These are phyloP conservation scores for Drosophila vallismaia DNA, from an alignment of 2,888 invertebrate genomes.

Conservation along the genomic window DNA sequence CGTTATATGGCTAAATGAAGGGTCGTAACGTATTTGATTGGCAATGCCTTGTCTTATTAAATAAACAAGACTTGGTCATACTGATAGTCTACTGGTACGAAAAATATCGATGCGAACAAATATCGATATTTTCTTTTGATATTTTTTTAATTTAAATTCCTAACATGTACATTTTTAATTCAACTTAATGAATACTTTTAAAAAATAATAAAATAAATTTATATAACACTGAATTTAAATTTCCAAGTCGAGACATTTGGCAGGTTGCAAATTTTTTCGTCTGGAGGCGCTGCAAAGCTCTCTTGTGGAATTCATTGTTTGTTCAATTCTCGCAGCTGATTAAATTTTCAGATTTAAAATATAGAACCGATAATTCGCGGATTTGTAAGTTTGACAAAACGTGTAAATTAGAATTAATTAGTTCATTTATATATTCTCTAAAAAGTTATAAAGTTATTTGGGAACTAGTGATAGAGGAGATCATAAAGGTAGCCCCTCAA, in stretches of 20 bases:
- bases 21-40: neutral
- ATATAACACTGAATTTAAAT: neutral
- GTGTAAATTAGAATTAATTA: neutral
- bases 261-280: neutral
- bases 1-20: neutral
- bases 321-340: neutral
- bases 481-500: neutral
- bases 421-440: too few relatives aligned
- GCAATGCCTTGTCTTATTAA: neutral
- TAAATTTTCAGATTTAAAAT: neutral
- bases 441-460: too few relatives aligned
- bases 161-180: too few relatives aligned
- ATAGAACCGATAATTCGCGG: neutral
- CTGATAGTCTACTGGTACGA: neutral
- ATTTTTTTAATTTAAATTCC: too few relatives aligned
- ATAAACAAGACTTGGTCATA: conserved; percentile 1
- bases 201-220: neutral
- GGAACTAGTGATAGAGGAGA: too few relatives aligned
- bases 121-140: too few relatives aligned
- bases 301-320: neutral
- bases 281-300: neutral
- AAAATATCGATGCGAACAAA: too few relatives aligned
- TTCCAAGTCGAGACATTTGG: neutral
- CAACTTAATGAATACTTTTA: too few relatives aligned
- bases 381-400: conserved; percentile 24